phyloP scores from a whole-genome alignment of 2,797 vertebrate species.

The Chromobotia macracanthus region DNA sequence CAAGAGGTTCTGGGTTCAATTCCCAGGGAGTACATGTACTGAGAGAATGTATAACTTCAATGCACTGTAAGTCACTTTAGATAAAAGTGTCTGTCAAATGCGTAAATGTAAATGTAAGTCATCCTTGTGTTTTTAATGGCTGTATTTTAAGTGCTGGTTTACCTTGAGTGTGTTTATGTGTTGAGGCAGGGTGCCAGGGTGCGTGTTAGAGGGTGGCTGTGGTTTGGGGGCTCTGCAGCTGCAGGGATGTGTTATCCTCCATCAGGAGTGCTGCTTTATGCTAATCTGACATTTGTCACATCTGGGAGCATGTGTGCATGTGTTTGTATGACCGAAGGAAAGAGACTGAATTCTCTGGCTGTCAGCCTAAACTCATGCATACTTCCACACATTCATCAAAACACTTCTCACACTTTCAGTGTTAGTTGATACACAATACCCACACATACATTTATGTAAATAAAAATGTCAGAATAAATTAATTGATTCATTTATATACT shows the following conservation, averaged over 20 bases:
- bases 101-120: too few species aligned
- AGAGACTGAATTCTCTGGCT: background rate
- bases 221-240: conserved; percentile 37
- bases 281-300: conserved; percentile 64
- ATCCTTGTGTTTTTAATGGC: background rate
- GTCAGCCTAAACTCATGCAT: conserved; percentile 5
- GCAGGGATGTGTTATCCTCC: conserved; percentile 28
- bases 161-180: conserved; percentile 2
- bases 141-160: background rate
- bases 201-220: conserved; percentile 20
- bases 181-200: conserved; percentile 38
- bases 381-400: background rate
- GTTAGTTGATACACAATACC: background rate
- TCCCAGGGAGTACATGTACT: too few species aligned
- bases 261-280: conserved; percentile 53
- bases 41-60: too few species aligned
- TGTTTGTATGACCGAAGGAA: conserved; percentile 5
- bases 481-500: too few species aligned
- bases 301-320: conserved; percentile 40
- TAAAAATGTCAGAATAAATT: too few species aligned
- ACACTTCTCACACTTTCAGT: background rate
- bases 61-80: too few species aligned
- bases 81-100: too few species aligned
- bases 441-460: too few species aligned
- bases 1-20: too few species aligned